phyloP scores from a whole-genome alignment of 2,113 vertebrate species.

The Lepisosteus osseus region DNA sequence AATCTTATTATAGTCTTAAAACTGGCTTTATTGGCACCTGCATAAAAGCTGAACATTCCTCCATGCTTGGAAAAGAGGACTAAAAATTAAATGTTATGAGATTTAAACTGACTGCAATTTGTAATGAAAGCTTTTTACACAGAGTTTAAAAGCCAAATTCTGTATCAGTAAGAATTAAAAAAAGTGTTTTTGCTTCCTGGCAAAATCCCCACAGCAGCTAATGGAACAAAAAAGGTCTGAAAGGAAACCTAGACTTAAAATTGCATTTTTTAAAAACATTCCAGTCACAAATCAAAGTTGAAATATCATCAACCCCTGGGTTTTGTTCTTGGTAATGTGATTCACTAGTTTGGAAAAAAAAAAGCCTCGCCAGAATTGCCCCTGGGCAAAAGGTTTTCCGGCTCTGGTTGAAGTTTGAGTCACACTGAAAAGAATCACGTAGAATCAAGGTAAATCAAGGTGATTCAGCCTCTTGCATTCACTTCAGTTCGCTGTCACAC shows the following conservation, averaged over 20 bases:
- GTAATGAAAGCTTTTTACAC: slow-evolving; percentile 30
- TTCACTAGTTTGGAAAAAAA: too few species aligned
- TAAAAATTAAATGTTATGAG: slow-evolving; percentile 51
- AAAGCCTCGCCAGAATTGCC: too few species aligned
- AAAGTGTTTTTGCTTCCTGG: slow-evolving; percentile 29
- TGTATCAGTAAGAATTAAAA: slow-evolving; percentile 30
- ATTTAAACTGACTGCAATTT: slow-evolving; percentile 28
- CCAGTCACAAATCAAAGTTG: slow-evolving; percentile 16
- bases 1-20: slow-evolving; percentile 49
- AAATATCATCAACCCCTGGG: too few species aligned
- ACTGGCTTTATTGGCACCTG: slow-evolving; percentile 21
- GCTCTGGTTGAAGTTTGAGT: too few species aligned
- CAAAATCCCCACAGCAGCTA: slow-evolving; percentile 18
- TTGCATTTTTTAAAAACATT: slow-evolving; percentile 16
- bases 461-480: too few species aligned
- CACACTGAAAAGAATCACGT: too few species aligned
- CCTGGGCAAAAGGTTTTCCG: too few species aligned
- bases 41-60: slow-evolving; percentile 38
- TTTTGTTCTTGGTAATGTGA: too few species aligned
- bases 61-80: slow-evolving; percentile 20
- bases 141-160: slow-evolving; percentile 43
- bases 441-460: too few species aligned
- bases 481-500: too few species aligned
- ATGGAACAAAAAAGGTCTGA: slow-evolving; percentile 15
- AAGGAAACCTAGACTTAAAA: slow-evolving; percentile 14